A percentile compares a stretch with the other conserved stretches of the same genome.
phyloP scores from a whole-genome alignment of 2,888 invertebrate genomes.

The Trichogramma evanescens region DNA sequence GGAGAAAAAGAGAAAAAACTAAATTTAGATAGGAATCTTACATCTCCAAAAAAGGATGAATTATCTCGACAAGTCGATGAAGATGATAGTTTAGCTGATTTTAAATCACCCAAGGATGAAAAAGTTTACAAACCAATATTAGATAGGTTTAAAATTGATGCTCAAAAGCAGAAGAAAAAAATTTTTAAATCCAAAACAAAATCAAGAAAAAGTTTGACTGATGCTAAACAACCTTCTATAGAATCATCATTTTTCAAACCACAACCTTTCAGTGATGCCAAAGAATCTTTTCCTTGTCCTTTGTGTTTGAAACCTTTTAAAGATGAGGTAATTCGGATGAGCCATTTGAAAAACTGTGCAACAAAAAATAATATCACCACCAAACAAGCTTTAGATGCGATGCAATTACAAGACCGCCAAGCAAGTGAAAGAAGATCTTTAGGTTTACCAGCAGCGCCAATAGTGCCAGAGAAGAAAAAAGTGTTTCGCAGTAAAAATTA shows the following conservation, averaged over 20 bases:
- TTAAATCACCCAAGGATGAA: constrained; percentile 34
- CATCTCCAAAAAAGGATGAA: neutral
- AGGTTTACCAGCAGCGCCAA: constrained; percentile 43
- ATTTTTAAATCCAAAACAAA: constrained; percentile 13
- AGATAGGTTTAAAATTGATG: constrained; percentile 19
- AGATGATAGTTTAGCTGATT: constrained; percentile 37
- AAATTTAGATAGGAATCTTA: neutral
- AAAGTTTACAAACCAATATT: neutral
- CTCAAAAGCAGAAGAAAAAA: constrained; percentile 22
- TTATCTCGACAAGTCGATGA: constrained; percentile 3
- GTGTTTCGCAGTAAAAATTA: constrained; percentile 23
- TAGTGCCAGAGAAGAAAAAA: constrained; percentile 28
- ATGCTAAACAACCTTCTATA: constrained; percentile 30
- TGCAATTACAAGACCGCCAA: constrained; percentile 45
- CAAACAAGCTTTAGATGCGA: constrained; percentile 40
- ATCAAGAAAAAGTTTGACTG: constrained; percentile 17
- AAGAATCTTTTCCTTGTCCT: constrained; percentile 37
- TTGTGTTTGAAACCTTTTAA: constrained; percentile 41
- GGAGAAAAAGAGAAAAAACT: neutral
- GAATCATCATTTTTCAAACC: constrained; percentile 38
- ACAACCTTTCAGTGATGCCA: constrained; percentile 15
- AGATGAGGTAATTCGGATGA: constrained; percentile 26
- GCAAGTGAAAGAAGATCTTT: constrained; percentile 42
- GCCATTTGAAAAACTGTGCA: constrained; percentile 46
- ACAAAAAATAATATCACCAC: constrained; percentile 41